Conservation (phyloP, 1,140 invertebrate genomes). For the Apis florea region DNA sequence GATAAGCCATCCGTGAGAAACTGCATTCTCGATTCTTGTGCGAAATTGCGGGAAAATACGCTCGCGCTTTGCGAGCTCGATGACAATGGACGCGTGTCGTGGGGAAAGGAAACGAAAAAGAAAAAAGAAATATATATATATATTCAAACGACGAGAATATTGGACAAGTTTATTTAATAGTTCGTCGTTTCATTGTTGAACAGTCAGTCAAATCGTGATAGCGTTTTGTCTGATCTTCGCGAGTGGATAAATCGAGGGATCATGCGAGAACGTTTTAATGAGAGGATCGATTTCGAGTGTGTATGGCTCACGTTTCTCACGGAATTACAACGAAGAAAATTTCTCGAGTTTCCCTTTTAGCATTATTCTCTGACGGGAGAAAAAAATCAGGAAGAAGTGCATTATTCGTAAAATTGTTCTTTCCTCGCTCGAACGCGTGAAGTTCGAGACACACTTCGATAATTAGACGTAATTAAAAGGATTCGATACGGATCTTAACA, state of each 20-base stretch:
- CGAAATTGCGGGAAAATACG: slow-evolving; percentile 56
- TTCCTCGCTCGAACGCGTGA: background rate
- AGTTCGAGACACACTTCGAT: background rate
- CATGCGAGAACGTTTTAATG: slow-evolving; percentile 3
- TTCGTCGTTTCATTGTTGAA: background rate
- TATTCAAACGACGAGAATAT: background rate
- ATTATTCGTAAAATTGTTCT: slow-evolving; percentile 14
- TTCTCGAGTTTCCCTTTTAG: slow-evolving; percentile 20
- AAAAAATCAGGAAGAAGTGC: slow-evolving; percentile 29
- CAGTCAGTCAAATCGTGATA: no score
- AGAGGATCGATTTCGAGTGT: background rate
- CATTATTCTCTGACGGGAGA: background rate
- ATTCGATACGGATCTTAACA: background rate
- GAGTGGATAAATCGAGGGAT: background rate
- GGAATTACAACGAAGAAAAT: slow-evolving; percentile 15
- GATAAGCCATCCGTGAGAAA: slow-evolving; percentile 41
- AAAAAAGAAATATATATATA: background rate
- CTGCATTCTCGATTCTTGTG: slow-evolving; percentile 62
- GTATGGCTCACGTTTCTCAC: slow-evolving; percentile 10
- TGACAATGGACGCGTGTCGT: slow-evolving; percentile 18
- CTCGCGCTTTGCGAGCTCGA: background rate
- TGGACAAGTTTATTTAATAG: background rate
- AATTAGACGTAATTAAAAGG: slow-evolving; percentile 14
- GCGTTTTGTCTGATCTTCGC: background rate
- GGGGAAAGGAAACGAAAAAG: background rate